Evolutionary conservation across 2,797 vertebrate species (phyloP).

Genomic region (Megalops cyprinoides): DNA sequence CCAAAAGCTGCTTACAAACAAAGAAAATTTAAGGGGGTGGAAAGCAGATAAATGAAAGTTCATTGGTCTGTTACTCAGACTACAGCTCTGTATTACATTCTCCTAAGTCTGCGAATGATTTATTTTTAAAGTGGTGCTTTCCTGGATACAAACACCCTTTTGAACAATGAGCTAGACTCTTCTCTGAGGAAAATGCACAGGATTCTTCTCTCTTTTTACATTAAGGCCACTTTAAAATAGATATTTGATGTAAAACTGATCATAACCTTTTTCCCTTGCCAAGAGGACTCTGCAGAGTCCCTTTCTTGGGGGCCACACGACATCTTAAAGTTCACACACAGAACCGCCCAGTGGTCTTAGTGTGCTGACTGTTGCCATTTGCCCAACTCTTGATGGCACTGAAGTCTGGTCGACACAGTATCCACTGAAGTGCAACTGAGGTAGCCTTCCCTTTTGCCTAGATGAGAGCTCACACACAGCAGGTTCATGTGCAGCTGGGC

Average conservation of each 20-base stretch:
- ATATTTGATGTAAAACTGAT: slow-evolving; percentile 81
- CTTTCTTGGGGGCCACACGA: slow-evolving; percentile 45
- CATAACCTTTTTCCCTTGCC: slow-evolving; percentile 76
- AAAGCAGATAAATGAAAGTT: slow-evolving; percentile 42
- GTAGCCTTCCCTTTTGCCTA: slow-evolving; percentile 80
- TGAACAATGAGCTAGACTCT: slow-evolving; percentile 66
- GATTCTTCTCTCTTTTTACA: slow-evolving; percentile 66
- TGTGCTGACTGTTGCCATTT: slow-evolving; percentile 74
- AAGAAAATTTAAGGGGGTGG: slow-evolving; percentile 32
- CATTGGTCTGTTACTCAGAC: slow-evolving; percentile 67
- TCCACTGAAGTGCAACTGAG: slow-evolving; percentile 86
- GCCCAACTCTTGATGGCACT: slow-evolving; percentile 73
- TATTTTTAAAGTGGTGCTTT: slow-evolving; percentile 69
- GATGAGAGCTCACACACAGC: slow-evolving; percentile 80
- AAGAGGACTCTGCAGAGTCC: slow-evolving; percentile 68
- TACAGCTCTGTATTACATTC: slow-evolving; percentile 79
- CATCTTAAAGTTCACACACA: slow-evolving; percentile 61
- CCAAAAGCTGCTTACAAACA: slow-evolving; percentile 49
- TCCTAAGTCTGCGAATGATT: slow-evolving; percentile 55
- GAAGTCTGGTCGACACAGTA: slow-evolving; percentile 83
- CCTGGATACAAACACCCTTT: slow-evolving; percentile 69
- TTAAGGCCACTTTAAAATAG: slow-evolving; percentile 96
- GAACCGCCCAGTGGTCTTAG: slow-evolving; percentile 80
- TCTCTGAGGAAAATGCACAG: slow-evolving; percentile 74
- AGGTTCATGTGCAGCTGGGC: slow-evolving; percentile 71